Evolutionary conservation across 64 coral and sea anemone genomes (phyloP).

Genomic region (Montipora efflorescens): DNA sequence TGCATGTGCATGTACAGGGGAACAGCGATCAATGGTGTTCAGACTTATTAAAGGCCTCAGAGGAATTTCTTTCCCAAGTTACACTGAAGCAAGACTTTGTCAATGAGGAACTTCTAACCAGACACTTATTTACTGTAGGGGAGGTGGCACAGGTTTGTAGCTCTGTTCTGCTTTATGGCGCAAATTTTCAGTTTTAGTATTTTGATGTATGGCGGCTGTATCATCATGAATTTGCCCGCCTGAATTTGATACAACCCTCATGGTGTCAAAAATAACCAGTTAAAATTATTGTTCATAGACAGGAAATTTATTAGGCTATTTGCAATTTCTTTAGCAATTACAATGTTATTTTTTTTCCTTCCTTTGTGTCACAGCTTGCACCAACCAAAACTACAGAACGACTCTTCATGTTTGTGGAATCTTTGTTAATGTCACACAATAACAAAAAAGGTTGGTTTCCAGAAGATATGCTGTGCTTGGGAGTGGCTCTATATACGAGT

Average conservation of each 20-base stretch:
- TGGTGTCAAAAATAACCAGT: no score
- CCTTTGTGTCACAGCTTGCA: constrained; percentile 61
- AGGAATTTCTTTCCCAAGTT: constrained; percentile 84
- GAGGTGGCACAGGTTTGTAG: constrained; percentile 91
- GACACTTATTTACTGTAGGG: constrained; percentile 95
- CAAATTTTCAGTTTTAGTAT: no score
- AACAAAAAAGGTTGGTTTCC: constrained; percentile 30
- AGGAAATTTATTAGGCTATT: background rate
- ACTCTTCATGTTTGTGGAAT: constrained; percentile 92
- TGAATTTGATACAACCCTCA: no score
- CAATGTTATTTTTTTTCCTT: background rate
- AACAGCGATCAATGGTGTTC: constrained; percentile 90
- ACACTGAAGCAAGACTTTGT: constrained; percentile 67
- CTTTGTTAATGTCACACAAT: constrained; percentile 88
- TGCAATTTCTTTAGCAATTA: background rate
- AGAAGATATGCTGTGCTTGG: background rate
- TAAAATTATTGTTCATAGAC: no score
- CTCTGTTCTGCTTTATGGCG: no score
- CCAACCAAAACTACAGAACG: constrained; percentile 92
- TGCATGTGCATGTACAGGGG: constrained; percentile 17
- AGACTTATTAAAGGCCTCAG: constrained; percentile 91
- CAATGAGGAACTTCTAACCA: constrained; percentile 77
- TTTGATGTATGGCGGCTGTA: no score
- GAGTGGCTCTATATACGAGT: no score
- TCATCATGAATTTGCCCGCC: no score